phyloP scores from a whole-genome alignment of 2,113 vertebrate species.

The Zingel zingel region DNA sequence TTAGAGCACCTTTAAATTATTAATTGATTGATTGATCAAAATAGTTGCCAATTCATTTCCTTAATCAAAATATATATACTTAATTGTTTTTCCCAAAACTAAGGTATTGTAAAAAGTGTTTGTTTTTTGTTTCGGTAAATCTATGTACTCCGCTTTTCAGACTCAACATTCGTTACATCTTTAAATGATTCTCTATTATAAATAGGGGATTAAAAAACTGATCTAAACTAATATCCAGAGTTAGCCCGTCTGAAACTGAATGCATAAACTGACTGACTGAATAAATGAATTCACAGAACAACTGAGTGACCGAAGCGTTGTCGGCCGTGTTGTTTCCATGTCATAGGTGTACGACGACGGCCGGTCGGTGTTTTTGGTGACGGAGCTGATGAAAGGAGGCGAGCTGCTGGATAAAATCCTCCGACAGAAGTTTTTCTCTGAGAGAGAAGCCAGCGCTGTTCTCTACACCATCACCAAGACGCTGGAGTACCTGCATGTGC shows the following conservation, averaged over 20 bases:
- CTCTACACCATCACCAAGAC: slow-evolving; percentile 93
- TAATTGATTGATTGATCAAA: no score
- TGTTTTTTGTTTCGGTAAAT: no score
- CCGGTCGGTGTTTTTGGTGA: slow-evolving; percentile 92
- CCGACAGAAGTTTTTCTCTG: slow-evolving; percentile 91
- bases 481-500: slow-evolving; percentile 94
- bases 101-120: no score
- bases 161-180: background rate
- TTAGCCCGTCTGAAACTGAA: background rate
- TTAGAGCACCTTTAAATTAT: no score
- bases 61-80: no score
- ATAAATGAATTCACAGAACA: background rate
- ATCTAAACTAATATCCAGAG: background rate
- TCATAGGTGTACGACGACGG: slow-evolving; percentile 94
- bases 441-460: slow-evolving; percentile 93
- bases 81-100: no score
- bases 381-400: slow-evolving; percentile 95
- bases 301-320: background rate
- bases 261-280: no score
- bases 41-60: no score
- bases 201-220: no score
- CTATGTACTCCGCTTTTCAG: background rate
- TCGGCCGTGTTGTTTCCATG: background rate
- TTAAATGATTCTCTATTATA: background rate
- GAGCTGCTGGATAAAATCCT: slow-evolving; percentile 97